Evolutionary conservation across 2,113 vertebrate genomes (phyloP).

Genomic region (Malaclemys terrapin): DNA sequence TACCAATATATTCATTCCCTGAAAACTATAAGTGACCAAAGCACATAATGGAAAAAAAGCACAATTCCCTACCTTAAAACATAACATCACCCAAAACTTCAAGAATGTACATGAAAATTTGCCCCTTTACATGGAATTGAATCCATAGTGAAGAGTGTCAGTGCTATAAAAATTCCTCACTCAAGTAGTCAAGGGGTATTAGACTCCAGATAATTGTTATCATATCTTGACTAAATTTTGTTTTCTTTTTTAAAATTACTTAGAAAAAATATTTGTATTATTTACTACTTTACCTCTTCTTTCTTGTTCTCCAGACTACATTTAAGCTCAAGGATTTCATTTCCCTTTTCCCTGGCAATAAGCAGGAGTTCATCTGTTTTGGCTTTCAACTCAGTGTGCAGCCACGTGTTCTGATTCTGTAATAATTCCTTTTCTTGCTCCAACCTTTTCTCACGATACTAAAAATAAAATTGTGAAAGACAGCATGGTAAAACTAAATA

Average conservation of each 20-base stretch:
- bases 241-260: background rate
- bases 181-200: background rate
- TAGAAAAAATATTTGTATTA: background rate
- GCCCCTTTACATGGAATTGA: background rate
- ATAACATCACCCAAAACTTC: background rate
- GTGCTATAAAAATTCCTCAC: background rate
- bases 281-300: constrained; percentile 85
- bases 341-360: constrained; percentile 91
- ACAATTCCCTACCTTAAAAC: background rate
- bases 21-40: background rate
- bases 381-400: constrained; percentile 90
- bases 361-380: constrained; percentile 95
- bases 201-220: background rate
- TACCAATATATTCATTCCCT: background rate
- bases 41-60: background rate
- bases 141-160: background rate
- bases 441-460: constrained; percentile 96
- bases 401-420: constrained; percentile 89
- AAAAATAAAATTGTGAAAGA: background rate
- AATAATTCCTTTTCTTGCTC: constrained; percentile 95
- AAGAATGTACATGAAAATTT: background rate
- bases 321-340: constrained; percentile 93
- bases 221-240: background rate
- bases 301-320: constrained; percentile 93
- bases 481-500: background rate